Evolutionary conservation across 2,888 invertebrate species (phyloP).

Genomic region (Blastobasis adustella): DNA sequence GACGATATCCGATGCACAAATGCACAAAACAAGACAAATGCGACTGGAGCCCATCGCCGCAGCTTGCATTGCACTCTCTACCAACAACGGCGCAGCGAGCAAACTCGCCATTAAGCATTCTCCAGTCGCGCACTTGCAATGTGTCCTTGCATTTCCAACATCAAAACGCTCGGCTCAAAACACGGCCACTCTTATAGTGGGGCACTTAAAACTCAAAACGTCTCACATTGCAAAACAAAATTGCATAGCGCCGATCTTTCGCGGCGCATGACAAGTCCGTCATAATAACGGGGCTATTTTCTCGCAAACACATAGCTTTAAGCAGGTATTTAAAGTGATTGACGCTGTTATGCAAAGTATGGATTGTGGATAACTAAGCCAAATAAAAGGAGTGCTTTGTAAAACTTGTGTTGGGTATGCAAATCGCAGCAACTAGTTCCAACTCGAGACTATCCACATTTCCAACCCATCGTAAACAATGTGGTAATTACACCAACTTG

Average conservation of each 20-base stretch:
- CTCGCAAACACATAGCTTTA: slow-evolving; percentile 7
- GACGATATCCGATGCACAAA: too few species aligned
- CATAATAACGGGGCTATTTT: slow-evolving; percentile 28
- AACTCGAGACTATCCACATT: too few species aligned
- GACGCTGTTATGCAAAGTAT: background rate
- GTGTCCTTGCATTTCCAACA: slow-evolving; percentile 35
- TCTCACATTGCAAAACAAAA: background rate
- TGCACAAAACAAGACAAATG: too few species aligned
- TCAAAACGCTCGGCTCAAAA: background rate
- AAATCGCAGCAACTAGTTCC: too few species aligned
- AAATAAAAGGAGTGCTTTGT: too few species aligned
- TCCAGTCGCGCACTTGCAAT: slow-evolving; percentile 34
- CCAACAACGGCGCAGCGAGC: slow-evolving; percentile 37
- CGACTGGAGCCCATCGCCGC: background rate
- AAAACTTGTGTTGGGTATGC: too few species aligned
- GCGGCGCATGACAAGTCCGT: slow-evolving; percentile 24
- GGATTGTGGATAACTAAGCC: too few species aligned
- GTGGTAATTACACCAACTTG: too few species aligned
- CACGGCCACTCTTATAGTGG: background rate
- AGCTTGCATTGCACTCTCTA: too few species aligned
- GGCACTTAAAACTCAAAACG: background rate
- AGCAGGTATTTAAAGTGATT: slow-evolving; percentile 2
- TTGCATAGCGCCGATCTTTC: slow-evolving; percentile 7
- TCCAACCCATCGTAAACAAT: too few species aligned
- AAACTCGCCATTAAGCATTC: slow-evolving; percentile 49